Evolutionary conservation across 2,113 vertebrate genomes (phyloP).

Genomic region (Cardinalis cardinalis): DNA sequence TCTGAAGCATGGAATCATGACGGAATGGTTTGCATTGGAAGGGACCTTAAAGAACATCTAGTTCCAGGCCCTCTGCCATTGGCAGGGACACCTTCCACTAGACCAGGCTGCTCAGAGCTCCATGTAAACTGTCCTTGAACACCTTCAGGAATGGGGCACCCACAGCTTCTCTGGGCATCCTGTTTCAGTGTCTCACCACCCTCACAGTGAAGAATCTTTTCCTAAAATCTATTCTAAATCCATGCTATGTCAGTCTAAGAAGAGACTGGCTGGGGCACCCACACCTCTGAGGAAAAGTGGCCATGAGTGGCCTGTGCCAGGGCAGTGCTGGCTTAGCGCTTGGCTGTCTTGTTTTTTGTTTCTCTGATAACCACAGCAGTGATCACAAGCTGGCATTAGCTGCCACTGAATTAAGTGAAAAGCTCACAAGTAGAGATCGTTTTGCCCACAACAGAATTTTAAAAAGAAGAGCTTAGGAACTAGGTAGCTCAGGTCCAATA

Average conservation of each 20-base stretch:
- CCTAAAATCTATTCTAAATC: not conserved
- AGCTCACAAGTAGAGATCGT: not conserved
- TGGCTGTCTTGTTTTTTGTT: not conserved
- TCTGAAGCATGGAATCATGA: not conserved
- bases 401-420: not conserved
- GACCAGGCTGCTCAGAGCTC: not conserved
- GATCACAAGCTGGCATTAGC: not conserved
- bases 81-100: not conserved
- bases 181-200: not conserved
- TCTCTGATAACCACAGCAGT: not conserved
- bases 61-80: not conserved
- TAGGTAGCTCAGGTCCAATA: not conserved
- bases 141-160: not conserved
- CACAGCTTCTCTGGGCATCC: not conserved
- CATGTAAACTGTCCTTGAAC: not conserved
- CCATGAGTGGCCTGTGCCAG: not conserved
- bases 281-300: not conserved
- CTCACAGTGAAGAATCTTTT: not conserved
- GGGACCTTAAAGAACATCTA: not conserved
- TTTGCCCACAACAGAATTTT: not conserved
- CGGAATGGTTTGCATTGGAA: not conserved
- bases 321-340: not conserved
- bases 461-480: not conserved
- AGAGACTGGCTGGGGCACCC: rapidly evolving
- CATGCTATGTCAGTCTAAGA: rapidly evolving